phyloP scores from a whole-genome alignment of 2,888 invertebrate genomes.

The Rhagium mordax region DNA sequence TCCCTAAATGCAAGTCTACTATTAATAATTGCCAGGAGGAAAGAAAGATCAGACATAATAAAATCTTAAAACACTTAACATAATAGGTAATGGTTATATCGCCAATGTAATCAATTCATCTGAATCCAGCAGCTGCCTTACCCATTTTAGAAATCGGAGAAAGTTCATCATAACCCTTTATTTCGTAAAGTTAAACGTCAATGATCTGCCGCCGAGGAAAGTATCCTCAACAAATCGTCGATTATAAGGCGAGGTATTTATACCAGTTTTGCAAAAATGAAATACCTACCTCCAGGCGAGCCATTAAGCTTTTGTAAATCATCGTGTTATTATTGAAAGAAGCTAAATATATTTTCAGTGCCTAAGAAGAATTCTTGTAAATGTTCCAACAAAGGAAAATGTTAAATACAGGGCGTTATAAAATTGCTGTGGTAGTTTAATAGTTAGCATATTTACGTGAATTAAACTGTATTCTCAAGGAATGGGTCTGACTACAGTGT shows the following conservation, averaged over 20 bases:
- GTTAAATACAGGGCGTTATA: too few relatives aligned
- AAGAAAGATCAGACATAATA: not conserved
- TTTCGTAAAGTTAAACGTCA: slow-evolving; percentile 33
- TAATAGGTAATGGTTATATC: slow-evolving; percentile 6
- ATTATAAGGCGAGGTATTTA: slow-evolving; percentile 24
- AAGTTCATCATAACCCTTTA: slow-evolving; percentile 41
- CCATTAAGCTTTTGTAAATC: not conserved
- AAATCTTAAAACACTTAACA: slow-evolving; percentile 8
- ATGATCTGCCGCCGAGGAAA: slow-evolving; percentile 31
- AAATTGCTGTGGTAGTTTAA: too few relatives aligned
- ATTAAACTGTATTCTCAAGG: too few relatives aligned
- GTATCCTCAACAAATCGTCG: slow-evolving; percentile 22
- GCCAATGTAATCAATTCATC: slow-evolving; percentile 17
- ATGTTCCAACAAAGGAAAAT: not conserved
- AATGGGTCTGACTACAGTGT: too few relatives aligned
- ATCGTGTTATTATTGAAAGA: not conserved
- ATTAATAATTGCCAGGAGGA: not conserved
- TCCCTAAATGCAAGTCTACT: not conserved
- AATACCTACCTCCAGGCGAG: slow-evolving; percentile 1
- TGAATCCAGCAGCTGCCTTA: slow-evolving; percentile 35
- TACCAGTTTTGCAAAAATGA: slow-evolving; percentile 6
- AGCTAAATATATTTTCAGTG: not conserved
- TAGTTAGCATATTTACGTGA: too few relatives aligned
- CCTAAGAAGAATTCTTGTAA: not conserved
- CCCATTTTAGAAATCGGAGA: slow-evolving; percentile 53